Evolutionary conservation across 1,140 invertebrate genomes (phyloP), one percentile per base, ranked within the genome.

Genomic region (Tetragonula clypearis): DNA sequence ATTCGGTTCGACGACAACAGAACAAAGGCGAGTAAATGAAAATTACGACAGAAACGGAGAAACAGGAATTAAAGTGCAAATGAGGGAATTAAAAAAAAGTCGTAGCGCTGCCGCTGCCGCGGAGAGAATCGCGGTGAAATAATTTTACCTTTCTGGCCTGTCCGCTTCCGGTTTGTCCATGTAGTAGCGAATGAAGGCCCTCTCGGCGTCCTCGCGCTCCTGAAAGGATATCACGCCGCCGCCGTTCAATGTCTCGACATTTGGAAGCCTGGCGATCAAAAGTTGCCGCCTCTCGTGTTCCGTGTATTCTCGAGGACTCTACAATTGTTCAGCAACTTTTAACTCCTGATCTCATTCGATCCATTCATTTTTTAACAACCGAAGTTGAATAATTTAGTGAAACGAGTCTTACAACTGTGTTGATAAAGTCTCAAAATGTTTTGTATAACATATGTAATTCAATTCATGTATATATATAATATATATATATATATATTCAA

Each of bases 141-240:
- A n/a, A 23, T 30, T 87, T 68, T 17, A 97, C 97, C 97, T 97
- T 88, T 97, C 96, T 21, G 97, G 97, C 35, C 97, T 95, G 88
- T 98, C 97, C 60, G 96, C 96, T 95, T 98, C 97, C 49, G 97
- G 96, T 91, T 97, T 97, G 92, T 98, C 97, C 97, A 98, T 98
- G 93, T 98, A 98, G 92, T 98, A 97, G 75, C 98, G 95, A 87
- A 99, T 98, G 94, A 99, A 99, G 88, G 98, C 98, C 82, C 98
- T 95, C 93, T 99, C 98, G n/a, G 98, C 97, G 92, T 98, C 97
- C 94, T 98, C 98, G 82, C 98, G 95, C 93, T 99, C 98, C 90
- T 98, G 97, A 1, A 95, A 96, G 56, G 96, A 96, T 89, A 99
- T 98, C 55, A 96, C 96, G 69, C 98, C 98, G 30, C 98, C 98